Evolutionary conservation across 2,113 vertebrate species (phyloP).

Genomic region (Scolopax mira): DNA sequence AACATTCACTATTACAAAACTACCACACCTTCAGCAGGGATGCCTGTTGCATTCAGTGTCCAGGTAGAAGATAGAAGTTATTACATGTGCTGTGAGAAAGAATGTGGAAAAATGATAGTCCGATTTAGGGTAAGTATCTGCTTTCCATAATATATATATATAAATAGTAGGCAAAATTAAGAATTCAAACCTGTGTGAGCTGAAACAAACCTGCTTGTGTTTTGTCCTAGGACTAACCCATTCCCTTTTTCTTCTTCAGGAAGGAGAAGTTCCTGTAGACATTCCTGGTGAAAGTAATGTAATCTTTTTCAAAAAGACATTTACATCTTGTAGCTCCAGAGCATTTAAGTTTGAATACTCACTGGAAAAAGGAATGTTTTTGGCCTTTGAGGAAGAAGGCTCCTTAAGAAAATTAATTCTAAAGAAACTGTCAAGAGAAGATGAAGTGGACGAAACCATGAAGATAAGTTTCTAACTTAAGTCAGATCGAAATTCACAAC

Average conservation of each 20-base stretch:
- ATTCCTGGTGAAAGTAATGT: conserved; percentile 64
- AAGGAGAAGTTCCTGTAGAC: conserved; percentile 59
- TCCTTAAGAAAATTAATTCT: conserved; percentile 61
- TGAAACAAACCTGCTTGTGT: neutral
- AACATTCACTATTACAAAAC: conserved; percentile 53
- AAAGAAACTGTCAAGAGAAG: conserved; percentile 41
- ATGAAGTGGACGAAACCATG: conserved; percentile 57
- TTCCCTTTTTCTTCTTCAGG: conserved; percentile 44
- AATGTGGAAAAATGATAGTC: neutral
- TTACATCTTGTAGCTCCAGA: conserved; percentile 21
- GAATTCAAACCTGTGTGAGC: neutral
- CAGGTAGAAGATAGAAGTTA: conserved; percentile 3
- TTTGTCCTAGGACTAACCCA: neutral
- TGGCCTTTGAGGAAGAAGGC: conserved; percentile 67
- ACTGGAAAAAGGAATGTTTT: conserved; percentile 63
- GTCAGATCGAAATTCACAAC: neutral
- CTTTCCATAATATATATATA: neutral
- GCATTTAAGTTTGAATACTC: conserved; percentile 74
- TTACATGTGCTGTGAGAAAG: conserved; percentile 47
- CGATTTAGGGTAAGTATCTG: conserved; percentile 45
- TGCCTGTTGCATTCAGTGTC: conserved; percentile 55
- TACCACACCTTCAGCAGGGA: neutral
- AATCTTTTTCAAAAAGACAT: conserved; percentile 72
- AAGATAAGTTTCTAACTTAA: conserved; percentile 39
- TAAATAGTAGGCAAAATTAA: neutral